Conservation (phyloP, 2,888 invertebrate genomes). For the Sisyra nigra region DNA sequence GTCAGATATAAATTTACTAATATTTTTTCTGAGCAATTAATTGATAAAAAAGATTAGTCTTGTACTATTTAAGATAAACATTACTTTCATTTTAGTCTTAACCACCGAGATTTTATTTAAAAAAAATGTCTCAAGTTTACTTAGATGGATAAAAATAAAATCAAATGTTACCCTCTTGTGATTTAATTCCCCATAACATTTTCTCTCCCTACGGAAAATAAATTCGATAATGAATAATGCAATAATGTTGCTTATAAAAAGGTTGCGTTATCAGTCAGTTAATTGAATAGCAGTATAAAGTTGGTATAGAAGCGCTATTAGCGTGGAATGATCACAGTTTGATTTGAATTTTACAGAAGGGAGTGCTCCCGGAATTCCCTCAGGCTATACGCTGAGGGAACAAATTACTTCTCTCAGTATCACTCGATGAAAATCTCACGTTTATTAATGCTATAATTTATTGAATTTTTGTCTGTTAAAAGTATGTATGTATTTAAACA, state of each 20-base stretch:
- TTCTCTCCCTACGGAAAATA: background rate
- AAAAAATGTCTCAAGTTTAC: background rate
- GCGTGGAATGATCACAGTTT: slow-evolving; percentile 7
- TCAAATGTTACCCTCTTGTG: background rate
- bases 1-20: too few species aligned
- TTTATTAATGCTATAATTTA: too few species aligned
- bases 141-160: background rate
- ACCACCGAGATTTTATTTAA: background rate
- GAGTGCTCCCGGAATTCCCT: slow-evolving; percentile 12
- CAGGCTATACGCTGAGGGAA: slow-evolving; percentile 9
- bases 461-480: too few species aligned
- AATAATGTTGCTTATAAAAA: background rate
- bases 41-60: too few species aligned
- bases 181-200: slow-evolving; percentile 1
- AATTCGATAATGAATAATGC: slow-evolving; percentile 8
- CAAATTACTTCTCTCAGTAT: background rate
- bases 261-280: slow-evolving; percentile 3
- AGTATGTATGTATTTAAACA: too few species aligned
- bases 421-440: too few species aligned
- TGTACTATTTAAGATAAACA: too few species aligned
- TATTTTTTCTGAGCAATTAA: too few species aligned
- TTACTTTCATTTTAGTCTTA: too few species aligned
- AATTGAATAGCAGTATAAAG: slow-evolving; percentile 5
- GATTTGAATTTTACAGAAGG: slow-evolving; percentile 7
- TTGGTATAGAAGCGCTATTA: slow-evolving; percentile 5